These are phyloP conservation scores for Lamprotornis superbus DNA, from an alignment of 2,113 vertebrate species.

Conservation along the genomic window DNA sequence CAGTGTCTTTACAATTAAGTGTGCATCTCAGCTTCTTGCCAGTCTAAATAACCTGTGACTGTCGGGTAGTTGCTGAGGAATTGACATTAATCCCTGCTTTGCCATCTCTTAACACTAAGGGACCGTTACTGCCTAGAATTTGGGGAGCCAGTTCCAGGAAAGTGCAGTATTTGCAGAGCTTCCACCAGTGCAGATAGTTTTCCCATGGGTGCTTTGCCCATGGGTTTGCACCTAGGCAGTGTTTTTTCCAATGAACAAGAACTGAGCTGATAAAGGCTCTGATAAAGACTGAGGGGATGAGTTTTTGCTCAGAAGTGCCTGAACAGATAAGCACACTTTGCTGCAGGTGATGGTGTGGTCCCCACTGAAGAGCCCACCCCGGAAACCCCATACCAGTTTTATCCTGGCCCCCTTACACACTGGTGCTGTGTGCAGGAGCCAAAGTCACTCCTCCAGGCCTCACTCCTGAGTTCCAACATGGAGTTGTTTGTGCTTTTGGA, in stretches of 20 bases:
- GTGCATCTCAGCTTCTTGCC: background rate
- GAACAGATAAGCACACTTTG: background rate
- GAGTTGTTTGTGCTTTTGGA: background rate
- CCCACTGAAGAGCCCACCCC: background rate
- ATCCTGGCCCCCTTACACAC: background rate
- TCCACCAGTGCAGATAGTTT: background rate
- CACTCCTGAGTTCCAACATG: background rate
- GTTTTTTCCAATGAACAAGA: background rate
- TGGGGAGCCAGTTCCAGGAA: background rate
- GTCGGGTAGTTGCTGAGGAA: background rate
- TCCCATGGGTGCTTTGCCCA: background rate
- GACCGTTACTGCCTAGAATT: background rate
- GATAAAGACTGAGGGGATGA: too few relatives aligned
- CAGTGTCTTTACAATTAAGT: background rate
- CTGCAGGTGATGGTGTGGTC: background rate
- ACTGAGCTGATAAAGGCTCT: background rate
- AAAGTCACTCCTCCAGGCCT: background rate
- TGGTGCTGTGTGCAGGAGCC: fast-evolving
- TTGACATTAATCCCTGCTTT: background rate
- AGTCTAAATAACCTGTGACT: background rate
- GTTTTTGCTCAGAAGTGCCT: background rate
- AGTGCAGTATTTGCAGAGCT: background rate
- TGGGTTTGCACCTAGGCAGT: background rate
- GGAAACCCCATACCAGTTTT: fast-evolving
- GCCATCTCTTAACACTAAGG: background rate